Evolutionary conservation across 2,888 invertebrate genomes (phyloP), one percentile per base, ranked within the genome.

Genomic region (Harmothoe impar): DNA sequence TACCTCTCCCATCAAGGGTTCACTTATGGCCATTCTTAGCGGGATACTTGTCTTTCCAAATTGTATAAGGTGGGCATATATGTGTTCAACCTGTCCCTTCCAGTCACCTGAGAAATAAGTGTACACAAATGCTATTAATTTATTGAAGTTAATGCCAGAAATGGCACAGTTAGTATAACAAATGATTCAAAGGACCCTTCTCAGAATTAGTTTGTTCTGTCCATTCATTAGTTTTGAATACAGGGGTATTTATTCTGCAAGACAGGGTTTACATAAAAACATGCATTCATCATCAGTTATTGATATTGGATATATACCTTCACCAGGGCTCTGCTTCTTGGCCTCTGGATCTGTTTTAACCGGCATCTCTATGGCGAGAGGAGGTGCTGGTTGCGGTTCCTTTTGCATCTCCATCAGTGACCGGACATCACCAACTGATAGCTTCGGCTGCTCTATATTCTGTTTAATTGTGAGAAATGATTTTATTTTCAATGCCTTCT

Each of bases 1-100:
- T 91, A 96, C 96, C 94, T 94, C 95, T 85, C 96, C 96, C 72
- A 96, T 94, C 91, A 94, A 94, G 23, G 95, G 95, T 90, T 94
- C 93, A 72, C 94, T 94, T 62, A 96, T 92, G 88, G 92, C 92
- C 3, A 92, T 93, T 90, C 95, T 92, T 91, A 96, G 95, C 25
- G 93, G 92, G 31, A 92, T 92, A 89, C 95, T 93, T 17, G 92
- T 92, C 91, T 94, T 94, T 25, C 95, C 94, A 91, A 93, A 93
- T 20, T 95, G 94, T 52, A 95, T 72, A 93, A 96, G 93, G 91
- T 96, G 96, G 12, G 95, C 95, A 92, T 95, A 95, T 35, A 96
- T 93, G 93, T 96, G 96, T 12, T 94, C 92, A 31, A 96, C 90
- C 91, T 96, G 95, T 51, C 94, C 95, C 91, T 94, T 94, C 93